Percentiles rank a stretch among this genome's conserved stretches.
Conservation (phyloP, 1,140 invertebrate species). For the Diorhabda sublineata region DNA sequence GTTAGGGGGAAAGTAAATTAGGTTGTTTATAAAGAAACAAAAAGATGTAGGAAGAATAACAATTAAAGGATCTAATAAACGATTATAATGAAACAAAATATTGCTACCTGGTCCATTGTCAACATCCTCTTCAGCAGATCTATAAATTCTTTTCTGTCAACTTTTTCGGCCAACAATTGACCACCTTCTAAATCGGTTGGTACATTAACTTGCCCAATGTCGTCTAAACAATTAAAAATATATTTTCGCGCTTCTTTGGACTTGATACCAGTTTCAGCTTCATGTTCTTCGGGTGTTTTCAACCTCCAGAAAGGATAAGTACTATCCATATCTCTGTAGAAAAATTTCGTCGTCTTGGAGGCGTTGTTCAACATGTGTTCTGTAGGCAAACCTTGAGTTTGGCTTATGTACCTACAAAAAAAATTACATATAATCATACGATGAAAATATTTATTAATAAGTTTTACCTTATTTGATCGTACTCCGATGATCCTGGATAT, state of each 20-base stretch:
- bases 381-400: slow-evolving; percentile 88
- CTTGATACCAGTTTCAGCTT: slow-evolving; percentile 95
- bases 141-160: slow-evolving; percentile 93
- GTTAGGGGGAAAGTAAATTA: neutral
- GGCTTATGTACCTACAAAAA: slow-evolving; percentile 67
- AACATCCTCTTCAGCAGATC: slow-evolving; percentile 96
- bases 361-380: slow-evolving; percentile 99
- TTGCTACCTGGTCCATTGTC: slow-evolving; percentile 90
- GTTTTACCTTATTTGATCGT: slow-evolving; percentile 82
- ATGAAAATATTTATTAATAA: neutral
- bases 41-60: slow-evolving; percentile 9
- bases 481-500: slow-evolving; percentile 99
- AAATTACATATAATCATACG: neutral
- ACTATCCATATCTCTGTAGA: slow-evolving; percentile 93
- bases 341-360: slow-evolving; percentile 98
- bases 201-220: slow-evolving; percentile 97
- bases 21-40: neutral
- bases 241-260: slow-evolving; percentile 99
- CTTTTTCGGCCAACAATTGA: slow-evolving; percentile 92
- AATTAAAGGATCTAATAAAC: neutral
- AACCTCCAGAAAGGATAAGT: slow-evolving; percentile 97
- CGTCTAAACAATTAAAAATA: slow-evolving; percentile 99
- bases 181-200: slow-evolving; percentile 94
- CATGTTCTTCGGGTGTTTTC: slow-evolving; percentile 97
- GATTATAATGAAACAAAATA: slow-evolving; percentile 45